Conservation (phyloP, 2,113 vertebrate genomes). For the Calypte anna region DNA sequence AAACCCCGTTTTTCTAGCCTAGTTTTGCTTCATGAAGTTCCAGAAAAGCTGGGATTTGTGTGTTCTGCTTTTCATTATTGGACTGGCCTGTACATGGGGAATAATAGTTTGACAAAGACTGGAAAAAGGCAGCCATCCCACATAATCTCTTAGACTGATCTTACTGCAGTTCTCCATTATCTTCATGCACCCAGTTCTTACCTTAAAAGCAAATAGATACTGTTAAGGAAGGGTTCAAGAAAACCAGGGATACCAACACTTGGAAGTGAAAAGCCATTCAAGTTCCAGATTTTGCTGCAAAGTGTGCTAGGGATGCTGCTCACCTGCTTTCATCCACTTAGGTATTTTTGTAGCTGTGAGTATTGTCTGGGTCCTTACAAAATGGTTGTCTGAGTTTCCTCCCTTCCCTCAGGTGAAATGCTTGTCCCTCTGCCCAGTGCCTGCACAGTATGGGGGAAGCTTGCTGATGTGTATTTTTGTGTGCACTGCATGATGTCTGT, state of each 20-base stretch:
- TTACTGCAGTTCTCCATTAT: not conserved
- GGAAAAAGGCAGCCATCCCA: not conserved
- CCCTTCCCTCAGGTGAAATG: fast-evolving
- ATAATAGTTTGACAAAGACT: not conserved
- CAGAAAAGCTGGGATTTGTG: not conserved
- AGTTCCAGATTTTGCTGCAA: not conserved
- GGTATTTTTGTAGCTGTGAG: not conserved
- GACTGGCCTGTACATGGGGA: not conserved
- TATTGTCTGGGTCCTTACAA: not conserved
- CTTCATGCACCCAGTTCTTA: not conserved
- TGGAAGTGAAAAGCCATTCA: not conserved
- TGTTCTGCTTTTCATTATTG: not conserved
- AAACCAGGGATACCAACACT: not conserved
- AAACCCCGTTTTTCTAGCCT: fast-evolving
- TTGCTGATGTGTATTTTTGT: not conserved
- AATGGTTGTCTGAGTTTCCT: not conserved
- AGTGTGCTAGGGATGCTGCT: not conserved
- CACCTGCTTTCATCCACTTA: not conserved
- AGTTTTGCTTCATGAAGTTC: not conserved
- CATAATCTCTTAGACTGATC: not conserved
- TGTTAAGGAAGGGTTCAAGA: not conserved
- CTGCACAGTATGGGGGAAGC: not conserved
- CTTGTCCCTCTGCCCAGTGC: not conserved
- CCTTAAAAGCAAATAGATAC: not conserved
- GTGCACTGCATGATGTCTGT: not conserved